Evolutionary conservation across 2,797 vertebrate genomes (phyloP).

Genomic region (Diceros bicornis): DNA sequence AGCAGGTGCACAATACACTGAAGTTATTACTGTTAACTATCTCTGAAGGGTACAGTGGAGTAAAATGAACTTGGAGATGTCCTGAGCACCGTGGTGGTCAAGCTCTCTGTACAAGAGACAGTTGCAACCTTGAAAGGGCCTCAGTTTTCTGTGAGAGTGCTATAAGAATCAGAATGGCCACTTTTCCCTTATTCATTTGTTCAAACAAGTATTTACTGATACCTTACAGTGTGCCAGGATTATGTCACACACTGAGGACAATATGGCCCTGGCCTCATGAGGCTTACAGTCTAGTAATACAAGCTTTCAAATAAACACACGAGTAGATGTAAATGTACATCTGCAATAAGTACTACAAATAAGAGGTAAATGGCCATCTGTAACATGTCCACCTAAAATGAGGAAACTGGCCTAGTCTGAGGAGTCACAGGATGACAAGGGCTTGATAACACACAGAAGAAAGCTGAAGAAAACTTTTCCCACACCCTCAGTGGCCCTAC

Average conservation of each 20-base stretch:
- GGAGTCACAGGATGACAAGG: neutral
- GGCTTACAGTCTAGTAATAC: neutral
- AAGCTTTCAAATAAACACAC: neutral
- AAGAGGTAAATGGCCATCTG: neutral
- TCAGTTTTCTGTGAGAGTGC: neutral
- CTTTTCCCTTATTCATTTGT: neutral
- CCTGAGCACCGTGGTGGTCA: neutral
- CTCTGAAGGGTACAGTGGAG: neutral
- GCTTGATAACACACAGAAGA: neutral
- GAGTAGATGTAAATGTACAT: neutral
- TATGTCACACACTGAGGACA: neutral
- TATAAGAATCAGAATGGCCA: neutral
- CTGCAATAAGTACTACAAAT: conserved; percentile 14
- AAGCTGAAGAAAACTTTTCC: neutral
- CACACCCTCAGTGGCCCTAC: neutral
- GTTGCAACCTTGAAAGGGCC: neutral
- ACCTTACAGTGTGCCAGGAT: neutral
- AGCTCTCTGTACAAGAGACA: conserved; percentile 31
- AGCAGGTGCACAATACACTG: neutral
- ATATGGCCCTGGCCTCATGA: neutral
- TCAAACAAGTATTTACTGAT: neutral
- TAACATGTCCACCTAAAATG: neutral
- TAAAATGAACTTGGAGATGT: neutral
- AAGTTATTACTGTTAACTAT: neutral
- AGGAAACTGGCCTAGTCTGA: neutral